Base-by-base conservation (phyloP, 1,140 invertebrate species). In the Drosophila jambulina region DNA sequence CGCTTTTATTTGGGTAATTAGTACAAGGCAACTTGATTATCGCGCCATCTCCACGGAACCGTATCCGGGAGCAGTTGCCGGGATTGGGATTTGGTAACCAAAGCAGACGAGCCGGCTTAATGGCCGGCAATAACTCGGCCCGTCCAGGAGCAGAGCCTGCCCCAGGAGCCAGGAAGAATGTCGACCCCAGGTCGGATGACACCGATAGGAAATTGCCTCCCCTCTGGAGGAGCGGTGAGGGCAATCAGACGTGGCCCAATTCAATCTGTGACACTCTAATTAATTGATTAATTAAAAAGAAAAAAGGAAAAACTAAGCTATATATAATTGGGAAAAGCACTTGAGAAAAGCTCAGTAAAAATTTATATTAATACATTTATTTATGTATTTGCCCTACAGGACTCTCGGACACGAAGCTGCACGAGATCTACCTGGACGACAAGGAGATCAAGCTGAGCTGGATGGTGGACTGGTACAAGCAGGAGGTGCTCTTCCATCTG, bases 401-500 rank as follows among this genome's bases (percentile, higher is more conserved):
- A 38, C 69, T 92, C 0, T 92, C 91, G n/a, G 91, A 92, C 23
- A 93, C 92, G 2, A 93, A 93, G 74, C 65, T 93, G 5, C 92
- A 93, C 68, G 91, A 92, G 40, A 78, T 93, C 60, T 88, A 80
- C 58, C 49, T 93, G 65, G 92, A 93, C 59, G 82, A 91, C 48
- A 87, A 92, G 64, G 92, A 92, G 70, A 91, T 93, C 53, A 93
- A 93, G 67, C 69, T 93, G 2, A 93, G 91, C 69, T 93, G 92
- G 92, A 91, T 93, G 85, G 91, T 93, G 5, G 92, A 93, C 53
- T 93, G 92, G 92, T 91, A 92, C 57, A 92, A 93, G 65, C 91
- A 93, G 71, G 92, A 93, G 68, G 92, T 93, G 9, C 82, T 93
- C 5, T 93, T 93, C 56, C 92, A 93, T 42, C 25, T 93, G 56